Conservation (phyloP, 2,797 vertebrate species). For the Tympanoctomys barrerae region DNA sequence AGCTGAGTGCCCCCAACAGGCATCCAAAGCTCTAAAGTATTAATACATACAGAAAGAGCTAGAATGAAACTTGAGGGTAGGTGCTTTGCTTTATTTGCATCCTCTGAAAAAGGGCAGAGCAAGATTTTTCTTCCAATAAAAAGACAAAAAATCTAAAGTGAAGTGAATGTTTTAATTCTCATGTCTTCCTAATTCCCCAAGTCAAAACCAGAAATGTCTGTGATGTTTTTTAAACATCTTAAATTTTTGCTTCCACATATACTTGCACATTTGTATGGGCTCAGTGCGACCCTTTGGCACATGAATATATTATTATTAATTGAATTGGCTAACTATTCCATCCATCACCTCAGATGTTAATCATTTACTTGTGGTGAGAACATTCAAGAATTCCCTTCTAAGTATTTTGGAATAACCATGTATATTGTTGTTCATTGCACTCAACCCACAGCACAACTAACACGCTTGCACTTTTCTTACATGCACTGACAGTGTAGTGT, state of each 20-base stretch:
- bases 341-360: background rate
- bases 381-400: background rate
- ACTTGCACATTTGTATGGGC: background rate
- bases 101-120: background rate
- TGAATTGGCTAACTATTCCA: background rate
- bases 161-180: constrained; percentile 28
- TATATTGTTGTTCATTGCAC: background rate
- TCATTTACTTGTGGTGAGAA: background rate
- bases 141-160: background rate
- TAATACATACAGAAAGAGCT: background rate
- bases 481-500: too few species aligned
- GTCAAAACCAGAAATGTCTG: background rate
- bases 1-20: background rate
- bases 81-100: background rate
- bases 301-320: background rate
- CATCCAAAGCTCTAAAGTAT: background rate
- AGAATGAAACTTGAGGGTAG: background rate
- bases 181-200: background rate
- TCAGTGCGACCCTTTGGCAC: background rate
- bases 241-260: background rate
- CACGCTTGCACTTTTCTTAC: too few species aligned
- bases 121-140: background rate
- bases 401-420: background rate
- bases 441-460: background rate
- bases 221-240: background rate